These are phyloP conservation scores for Steatocranus sp. DNA, from an alignment of 2,797 vertebrate species.

Conservation along the genomic window DNA sequence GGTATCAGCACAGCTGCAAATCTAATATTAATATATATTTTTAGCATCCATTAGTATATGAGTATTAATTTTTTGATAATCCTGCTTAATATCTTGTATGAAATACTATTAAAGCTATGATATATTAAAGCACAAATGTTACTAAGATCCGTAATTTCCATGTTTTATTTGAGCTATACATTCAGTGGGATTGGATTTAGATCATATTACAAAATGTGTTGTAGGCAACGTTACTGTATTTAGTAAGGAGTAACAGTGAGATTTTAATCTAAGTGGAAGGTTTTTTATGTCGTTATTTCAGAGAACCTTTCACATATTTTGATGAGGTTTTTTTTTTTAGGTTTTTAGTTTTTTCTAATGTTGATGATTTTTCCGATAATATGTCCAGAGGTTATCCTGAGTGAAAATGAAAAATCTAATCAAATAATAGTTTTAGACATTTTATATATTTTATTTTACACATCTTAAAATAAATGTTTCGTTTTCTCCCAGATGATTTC, in stretches of 20 bases:
- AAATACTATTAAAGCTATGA: background rate
- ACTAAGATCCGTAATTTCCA: background rate
- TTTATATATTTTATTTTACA: background rate
- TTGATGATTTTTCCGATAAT: background rate
- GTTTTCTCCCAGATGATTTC: background rate
- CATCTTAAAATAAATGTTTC: background rate
- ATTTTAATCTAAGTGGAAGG: background rate
- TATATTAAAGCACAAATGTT: background rate
- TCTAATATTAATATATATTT: background rate
- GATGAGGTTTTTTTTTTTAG: rapidly evolving
- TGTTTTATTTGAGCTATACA: background rate
- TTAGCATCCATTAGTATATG: background rate
- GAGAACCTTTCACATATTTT: background rate
- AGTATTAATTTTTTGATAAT: rapidly evolving
- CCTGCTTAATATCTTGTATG: background rate
- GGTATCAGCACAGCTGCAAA: background rate
- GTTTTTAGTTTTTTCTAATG: background rate
- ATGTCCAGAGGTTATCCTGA: background rate
- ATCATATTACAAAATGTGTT: background rate
- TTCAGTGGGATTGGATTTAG: background rate
- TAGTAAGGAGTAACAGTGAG: background rate
- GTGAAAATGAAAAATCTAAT: background rate
- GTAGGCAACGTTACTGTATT: background rate
- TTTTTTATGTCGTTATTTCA: background rate
- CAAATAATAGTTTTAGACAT: background rate